Evolutionary conservation across 2,888 invertebrate species (phyloP), one percentile per base, ranked within the genome.

Genomic region (Branchipolynoe longqiensis): DNA sequence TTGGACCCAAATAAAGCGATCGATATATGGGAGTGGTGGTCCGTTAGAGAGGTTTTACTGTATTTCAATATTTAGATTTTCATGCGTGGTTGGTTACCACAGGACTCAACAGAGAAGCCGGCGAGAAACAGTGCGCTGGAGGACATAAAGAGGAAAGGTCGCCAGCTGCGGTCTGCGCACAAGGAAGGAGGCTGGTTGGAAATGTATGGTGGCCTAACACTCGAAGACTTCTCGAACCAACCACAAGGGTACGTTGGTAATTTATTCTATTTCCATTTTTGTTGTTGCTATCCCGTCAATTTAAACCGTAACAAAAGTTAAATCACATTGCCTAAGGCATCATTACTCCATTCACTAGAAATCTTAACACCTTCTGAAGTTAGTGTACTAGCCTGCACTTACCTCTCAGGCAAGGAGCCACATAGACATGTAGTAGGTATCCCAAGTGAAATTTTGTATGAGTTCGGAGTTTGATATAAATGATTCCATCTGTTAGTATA

Each of bases 151-250:
- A 41, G 40, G 18, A 41, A 73, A 28, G 73, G 82, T 28, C 48
- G 85, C 12, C 85, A 85, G 83, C 83, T 85, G 0, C 22, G 85
- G 4, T 85, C 85, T 1, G 83, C 69, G 3, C 54, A 81, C 38
- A 85, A 73, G 33, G 85, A 85, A 12, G 59, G 38, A 4, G 64
- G 62, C 3, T n/a, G 81, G 22, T 81, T 82, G 22, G 85, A 82
- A 41, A 58, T 82, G 18, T 56, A 56, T 36, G 82, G 78, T n/a
- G 74, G 58, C 41, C 41, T 85, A 8, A n/a, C 64, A 14, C 25
- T 82, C 40, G 85, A 85, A 41, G 48, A 81, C 28, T 62, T 85
- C 33, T 1, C 81, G 25, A 33, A 64, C 28, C 81, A 82, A 78
- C 85, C 85, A 6, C 62, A 64, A 41, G 82, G 69, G 85, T 85